Evolutionary conservation across 2,888 invertebrate species (phyloP).

Genomic region (Philaethria dido): DNA sequence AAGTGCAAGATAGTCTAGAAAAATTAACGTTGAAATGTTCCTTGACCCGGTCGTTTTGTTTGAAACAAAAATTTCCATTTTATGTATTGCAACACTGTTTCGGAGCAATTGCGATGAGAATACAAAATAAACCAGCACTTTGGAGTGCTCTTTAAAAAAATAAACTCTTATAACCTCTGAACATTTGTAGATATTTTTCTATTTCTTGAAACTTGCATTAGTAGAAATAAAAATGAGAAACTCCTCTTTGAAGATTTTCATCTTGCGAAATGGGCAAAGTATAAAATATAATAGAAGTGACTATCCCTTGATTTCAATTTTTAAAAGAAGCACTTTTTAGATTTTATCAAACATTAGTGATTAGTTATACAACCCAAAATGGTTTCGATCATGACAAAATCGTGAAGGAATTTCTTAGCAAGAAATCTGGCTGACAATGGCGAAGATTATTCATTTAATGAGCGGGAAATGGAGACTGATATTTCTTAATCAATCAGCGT

Average conservation of each 20-base stretch:
- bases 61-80: constrained; percentile 37
- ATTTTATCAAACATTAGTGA: neutral
- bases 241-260: too few species aligned
- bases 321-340: neutral
- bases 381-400: too few species aligned
- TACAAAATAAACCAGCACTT: constrained; percentile 35
- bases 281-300: neutral
- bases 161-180: constrained; percentile 12
- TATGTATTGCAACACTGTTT: constrained; percentile 40
- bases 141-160: constrained; percentile 7
- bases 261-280: neutral
- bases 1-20: neutral
- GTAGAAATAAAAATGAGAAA: constrained; percentile 1
- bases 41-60: constrained; percentile 28
- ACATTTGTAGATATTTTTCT: constrained; percentile 5
- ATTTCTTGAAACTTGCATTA: constrained; percentile 1
- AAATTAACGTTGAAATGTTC: neutral
- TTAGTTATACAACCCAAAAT: too few species aligned
- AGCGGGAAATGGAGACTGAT: too few species aligned
- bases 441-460: too few species aligned
- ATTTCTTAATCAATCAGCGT: too few species aligned
- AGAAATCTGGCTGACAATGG: too few species aligned
- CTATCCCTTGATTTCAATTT: too few species aligned
- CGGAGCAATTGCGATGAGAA: constrained; percentile 33
- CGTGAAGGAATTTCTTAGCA: too few species aligned